A percentile compares a stretch with the other conserved stretches of the same genome.
phyloP scores from a whole-genome alignment of 2,888 invertebrate species.

The Orthosia cruda region DNA sequence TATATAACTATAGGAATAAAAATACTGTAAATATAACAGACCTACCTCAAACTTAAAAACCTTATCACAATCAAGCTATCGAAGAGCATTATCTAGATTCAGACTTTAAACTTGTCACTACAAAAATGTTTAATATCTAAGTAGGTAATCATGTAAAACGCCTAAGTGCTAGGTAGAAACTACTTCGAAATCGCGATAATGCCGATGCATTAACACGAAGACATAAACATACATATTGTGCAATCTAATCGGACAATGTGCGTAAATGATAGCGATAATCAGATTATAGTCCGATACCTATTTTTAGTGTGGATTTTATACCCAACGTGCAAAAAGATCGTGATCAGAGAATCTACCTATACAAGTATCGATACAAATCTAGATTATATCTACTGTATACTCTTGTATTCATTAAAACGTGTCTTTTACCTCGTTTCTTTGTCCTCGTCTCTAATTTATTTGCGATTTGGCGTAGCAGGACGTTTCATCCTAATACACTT shows the following conservation, averaged over 20 bases:
- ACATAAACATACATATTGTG: constrained; percentile 50
- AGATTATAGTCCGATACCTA: constrained; percentile 50
- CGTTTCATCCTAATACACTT: neutral
- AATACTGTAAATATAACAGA: neutral
- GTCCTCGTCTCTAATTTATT: too few relatives aligned
- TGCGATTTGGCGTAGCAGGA: too few relatives aligned
- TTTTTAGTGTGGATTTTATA: constrained; percentile 11
- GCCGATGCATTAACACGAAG: too few relatives aligned
- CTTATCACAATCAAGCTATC: constrained; percentile 15
- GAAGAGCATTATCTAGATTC: constrained; percentile 11
- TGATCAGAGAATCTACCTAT: too few relatives aligned
- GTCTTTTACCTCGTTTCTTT: too few relatives aligned
- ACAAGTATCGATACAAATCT: neutral
- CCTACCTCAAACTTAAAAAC: constrained; percentile 24
- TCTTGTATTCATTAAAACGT: neutral
- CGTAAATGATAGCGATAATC: constrained; percentile 54
- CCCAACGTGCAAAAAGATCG: neutral
- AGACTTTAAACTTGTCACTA: constrained; percentile 12
- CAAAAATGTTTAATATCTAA: constrained; percentile 33
- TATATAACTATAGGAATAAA: neutral
- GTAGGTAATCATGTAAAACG: constrained; percentile 53
- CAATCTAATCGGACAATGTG: constrained; percentile 48
- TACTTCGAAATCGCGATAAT: constrained; percentile 49
- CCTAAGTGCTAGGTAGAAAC: constrained; percentile 55
- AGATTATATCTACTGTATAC: neutral